Conservation (phyloP, 2,113 vertebrate species). For the Bothrops jararaca region DNA sequence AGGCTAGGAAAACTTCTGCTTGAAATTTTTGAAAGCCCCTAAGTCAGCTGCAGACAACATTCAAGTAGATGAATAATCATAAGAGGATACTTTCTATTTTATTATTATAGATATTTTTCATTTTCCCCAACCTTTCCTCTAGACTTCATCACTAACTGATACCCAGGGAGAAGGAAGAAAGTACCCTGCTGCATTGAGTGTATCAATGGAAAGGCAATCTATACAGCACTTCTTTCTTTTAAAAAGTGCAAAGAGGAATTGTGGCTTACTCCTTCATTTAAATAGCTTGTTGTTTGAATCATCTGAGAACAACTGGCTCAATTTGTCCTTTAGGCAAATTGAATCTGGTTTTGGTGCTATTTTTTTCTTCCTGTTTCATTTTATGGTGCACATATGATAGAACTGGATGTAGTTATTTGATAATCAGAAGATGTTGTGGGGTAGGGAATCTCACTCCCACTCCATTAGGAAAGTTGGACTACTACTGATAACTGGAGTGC, state of each 20-base stretch:
- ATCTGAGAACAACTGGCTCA: conserved; percentile 2
- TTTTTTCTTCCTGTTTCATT: neutral
- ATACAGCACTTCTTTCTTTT: neutral
- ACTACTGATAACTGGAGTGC: neutral
- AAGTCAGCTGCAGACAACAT: neutral
- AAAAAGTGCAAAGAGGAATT: neutral
- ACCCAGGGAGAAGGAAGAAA: neutral
- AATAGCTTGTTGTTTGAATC: neutral
- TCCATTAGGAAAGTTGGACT: neutral
- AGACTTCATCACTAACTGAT: neutral
- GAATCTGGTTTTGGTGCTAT: neutral
- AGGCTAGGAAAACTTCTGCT: neutral
- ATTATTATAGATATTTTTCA: neutral
- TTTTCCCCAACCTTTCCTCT: neutral
- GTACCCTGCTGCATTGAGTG: neutral
- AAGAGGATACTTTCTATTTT: neutral
- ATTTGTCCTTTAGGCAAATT: neutral
- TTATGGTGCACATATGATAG: neutral
- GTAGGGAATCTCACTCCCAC: neutral
- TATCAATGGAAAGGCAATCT: neutral
- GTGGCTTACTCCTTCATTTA: neutral
- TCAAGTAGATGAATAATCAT: neutral
- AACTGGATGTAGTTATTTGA: neutral
- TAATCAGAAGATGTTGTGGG: neutral
- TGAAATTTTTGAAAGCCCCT: neutral